These are phyloP conservation scores for Ptilonorhynchus violaceus DNA, from an alignment of 2,113 vertebrate genomes.

Conservation along the genomic window DNA sequence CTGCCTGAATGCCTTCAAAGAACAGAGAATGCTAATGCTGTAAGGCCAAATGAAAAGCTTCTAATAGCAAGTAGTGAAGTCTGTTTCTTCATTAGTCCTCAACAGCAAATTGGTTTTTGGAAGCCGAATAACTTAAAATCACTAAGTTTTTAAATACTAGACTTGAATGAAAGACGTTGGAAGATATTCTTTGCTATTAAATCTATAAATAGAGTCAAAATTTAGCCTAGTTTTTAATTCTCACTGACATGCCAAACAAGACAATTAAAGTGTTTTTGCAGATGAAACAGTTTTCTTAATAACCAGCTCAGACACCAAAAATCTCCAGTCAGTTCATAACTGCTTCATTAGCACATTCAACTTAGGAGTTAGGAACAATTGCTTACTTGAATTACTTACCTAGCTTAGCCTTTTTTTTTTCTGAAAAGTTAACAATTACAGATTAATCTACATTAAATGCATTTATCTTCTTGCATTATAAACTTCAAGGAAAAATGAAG, in stretches of 20 bases:
- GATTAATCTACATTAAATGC: not conserved
- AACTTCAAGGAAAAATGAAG: not conserved
- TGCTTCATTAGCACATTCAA: not conserved
- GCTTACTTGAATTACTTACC: not conserved
- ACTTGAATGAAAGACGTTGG: not conserved
- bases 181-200: not conserved
- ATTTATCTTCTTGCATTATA: not conserved
- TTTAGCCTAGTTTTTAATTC: not conserved
- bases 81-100: not conserved
- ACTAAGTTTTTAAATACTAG: not conserved
- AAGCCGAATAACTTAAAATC: not conserved
- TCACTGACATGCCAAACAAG: not conserved
- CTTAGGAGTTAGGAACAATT: not conserved
- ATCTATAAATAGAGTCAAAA: not conserved
- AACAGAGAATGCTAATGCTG: not conserved
- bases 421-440: not conserved
- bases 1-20: not conserved
- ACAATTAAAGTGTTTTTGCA: not conserved
- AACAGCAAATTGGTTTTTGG: not conserved
- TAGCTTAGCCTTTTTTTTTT: not conserved
- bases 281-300: not conserved
- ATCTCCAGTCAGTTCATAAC: not conserved
- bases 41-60: not conserved
- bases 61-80: not conserved
- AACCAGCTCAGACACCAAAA: not conserved